Conservation (phyloP, 1,140 invertebrate species). For the Caerostris darwini region DNA sequence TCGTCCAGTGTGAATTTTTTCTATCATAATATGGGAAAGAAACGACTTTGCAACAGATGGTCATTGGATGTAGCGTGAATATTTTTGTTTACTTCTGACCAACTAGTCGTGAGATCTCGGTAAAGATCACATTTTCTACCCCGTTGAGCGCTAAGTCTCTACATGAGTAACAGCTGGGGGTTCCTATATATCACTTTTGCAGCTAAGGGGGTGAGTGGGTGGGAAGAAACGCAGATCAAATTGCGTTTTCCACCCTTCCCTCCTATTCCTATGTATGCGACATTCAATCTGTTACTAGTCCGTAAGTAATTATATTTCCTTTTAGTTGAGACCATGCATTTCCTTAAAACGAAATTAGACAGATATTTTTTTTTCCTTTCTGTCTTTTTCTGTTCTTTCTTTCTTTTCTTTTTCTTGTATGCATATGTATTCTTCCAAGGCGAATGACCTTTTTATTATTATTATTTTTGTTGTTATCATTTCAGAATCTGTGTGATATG, state of each 20-base stretch:
- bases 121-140: slow-evolving; percentile 70
- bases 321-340: slow-evolving; percentile 72
- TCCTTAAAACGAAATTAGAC: slow-evolving; percentile 76
- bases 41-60: slow-evolving; percentile 54
- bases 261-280: slow-evolving; percentile 8
- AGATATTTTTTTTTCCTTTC: neutral
- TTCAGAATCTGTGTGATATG: neutral
- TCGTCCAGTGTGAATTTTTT: slow-evolving; percentile 37
- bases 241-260: slow-evolving; percentile 55
- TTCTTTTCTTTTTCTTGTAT: neutral
- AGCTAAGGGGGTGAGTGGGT: neutral
- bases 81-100: slow-evolving; percentile 73
- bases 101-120: slow-evolving; percentile 63
- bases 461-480: neutral
- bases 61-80: slow-evolving; percentile 59
- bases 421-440: too few species aligned
- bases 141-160: slow-evolving; percentile 62
- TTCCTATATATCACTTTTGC: slow-evolving; percentile 52
- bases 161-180: slow-evolving; percentile 65
- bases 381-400: neutral
- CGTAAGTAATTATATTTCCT: slow-evolving; percentile 76
- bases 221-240: slow-evolving; percentile 42
- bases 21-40: slow-evolving; percentile 37
- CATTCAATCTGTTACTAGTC: slow-evolving; percentile 72
- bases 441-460: neutral